These are phyloP conservation scores for Lindbergichthys nudifrons DNA, from an alignment of 2,797 vertebrate species.

Conservation along the genomic window DNA sequence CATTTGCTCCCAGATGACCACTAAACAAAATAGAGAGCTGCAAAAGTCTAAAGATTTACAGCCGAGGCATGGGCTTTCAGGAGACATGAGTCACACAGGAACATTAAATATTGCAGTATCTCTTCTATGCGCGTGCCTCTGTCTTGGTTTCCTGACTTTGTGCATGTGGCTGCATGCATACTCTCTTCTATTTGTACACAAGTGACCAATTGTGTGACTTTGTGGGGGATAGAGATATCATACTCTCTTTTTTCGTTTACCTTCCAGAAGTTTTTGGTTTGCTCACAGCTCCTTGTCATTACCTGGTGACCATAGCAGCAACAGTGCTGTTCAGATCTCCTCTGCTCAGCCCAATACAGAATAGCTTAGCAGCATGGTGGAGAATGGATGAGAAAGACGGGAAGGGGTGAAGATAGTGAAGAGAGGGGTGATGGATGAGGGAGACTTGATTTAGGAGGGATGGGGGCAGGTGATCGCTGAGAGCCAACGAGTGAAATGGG, in stretches of 20 bases:
- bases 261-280: conserved; percentile 38
- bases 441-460: conserved; percentile 60
- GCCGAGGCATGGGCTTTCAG: conserved; percentile 46
- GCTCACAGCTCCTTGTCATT: conserved; percentile 45
- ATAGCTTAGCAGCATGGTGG: neutral
- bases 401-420: conserved; percentile 33
- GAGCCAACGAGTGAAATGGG: conserved; percentile 60
- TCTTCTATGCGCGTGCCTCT: conserved; percentile 39
- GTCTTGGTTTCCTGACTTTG: conserved; percentile 44
- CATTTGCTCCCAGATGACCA: conserved; percentile 54
- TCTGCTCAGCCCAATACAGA: conserved; percentile 23
- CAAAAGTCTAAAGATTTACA: conserved; percentile 65
- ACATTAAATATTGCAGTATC: conserved; percentile 63
- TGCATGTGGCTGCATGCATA: conserved; percentile 19
- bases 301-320: conserved; percentile 30
- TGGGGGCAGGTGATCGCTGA: conserved; percentile 58
- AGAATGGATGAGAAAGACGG: conserved; percentile 43
- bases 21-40: conserved; percentile 55
- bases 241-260: conserved; percentile 26
- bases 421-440: conserved; percentile 58
- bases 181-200: conserved; percentile 11
- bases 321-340: conserved; percentile 25
- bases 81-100: conserved; percentile 55
- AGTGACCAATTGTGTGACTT: conserved; percentile 17
- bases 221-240: conserved; percentile 29